Percentiles rank a stretch among this genome's conserved stretches.
Conservation (phyloP, 2,113 vertebrate species). For the Cavia porcellus region DNA sequence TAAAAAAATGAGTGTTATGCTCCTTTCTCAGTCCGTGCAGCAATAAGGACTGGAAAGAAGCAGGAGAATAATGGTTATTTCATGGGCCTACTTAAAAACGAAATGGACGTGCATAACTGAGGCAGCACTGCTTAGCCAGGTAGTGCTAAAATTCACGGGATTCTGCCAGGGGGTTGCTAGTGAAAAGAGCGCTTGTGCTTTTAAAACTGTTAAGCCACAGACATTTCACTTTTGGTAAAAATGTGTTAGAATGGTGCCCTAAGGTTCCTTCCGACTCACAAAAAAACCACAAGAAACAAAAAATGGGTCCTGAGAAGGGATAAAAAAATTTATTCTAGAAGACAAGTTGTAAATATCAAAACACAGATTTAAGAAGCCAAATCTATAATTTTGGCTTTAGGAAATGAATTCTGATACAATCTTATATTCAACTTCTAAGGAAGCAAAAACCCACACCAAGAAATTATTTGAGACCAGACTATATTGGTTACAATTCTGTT, state of each 20-base stretch:
- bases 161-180: background rate
- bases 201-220: background rate
- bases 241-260: background rate
- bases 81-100: background rate
- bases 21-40: background rate
- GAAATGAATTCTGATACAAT: background rate
- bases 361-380: background rate
- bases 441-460: constrained; percentile 13
- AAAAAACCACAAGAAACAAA: background rate
- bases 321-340: background rate
- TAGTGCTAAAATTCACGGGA: background rate
- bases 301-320: background rate
- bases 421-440: background rate
- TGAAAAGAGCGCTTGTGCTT: background rate
- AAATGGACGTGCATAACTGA: background rate
- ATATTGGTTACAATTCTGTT: background rate
- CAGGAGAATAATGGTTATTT: background rate
- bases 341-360: background rate
- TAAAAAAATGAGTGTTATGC: background rate
- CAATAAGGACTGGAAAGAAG: background rate
- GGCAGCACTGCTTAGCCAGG: background rate
- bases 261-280: background rate
- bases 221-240: background rate
- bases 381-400: background rate
- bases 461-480: background rate